These are phyloP conservation scores for Craniophora ligustri DNA, from an alignment of 2,888 invertebrate genomes.

Conservation along the genomic window DNA sequence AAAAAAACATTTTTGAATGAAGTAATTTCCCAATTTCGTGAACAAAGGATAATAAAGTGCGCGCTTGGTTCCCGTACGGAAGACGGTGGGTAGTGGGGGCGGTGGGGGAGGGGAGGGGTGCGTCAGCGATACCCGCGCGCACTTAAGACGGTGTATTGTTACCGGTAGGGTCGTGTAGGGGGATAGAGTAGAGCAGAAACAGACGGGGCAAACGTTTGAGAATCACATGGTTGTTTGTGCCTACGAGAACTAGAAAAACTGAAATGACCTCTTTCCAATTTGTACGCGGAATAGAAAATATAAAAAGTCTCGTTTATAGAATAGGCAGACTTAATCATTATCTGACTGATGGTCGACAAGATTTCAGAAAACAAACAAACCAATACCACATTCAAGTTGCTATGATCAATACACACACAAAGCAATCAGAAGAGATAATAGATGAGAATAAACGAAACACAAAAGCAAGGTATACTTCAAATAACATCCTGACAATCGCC, in stretches of 20 bases:
- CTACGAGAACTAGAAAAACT: conserved; percentile 7
- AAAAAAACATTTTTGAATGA: conserved; percentile 44
- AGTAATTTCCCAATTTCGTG: conserved; percentile 50
- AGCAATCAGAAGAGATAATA: no score
- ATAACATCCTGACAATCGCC: background rate
- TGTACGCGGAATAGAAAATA: no score
- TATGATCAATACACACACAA: no score
- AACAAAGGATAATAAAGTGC: conserved; percentile 54
- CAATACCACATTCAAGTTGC: no score
- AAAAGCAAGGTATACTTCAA: no score
- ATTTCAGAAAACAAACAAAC: no score
- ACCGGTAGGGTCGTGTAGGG: conserved; percentile 42
- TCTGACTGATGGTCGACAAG: no score
- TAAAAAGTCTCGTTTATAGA: no score
- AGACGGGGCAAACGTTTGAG: conserved; percentile 38
- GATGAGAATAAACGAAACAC: no score
- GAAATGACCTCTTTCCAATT: no score
- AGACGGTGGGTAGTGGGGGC: conserved; percentile 26
- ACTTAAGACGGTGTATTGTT: conserved; percentile 66
- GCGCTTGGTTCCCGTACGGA: conserved; percentile 44
- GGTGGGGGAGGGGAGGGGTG: background rate
- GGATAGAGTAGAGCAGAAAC: conserved; percentile 19
- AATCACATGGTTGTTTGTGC: conserved; percentile 13
- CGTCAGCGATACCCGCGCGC: conserved; percentile 62
- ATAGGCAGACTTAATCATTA: no score